phyloP scores from a whole-genome alignment of 2,797 vertebrate genomes.

The Rhinella marina region DNA sequence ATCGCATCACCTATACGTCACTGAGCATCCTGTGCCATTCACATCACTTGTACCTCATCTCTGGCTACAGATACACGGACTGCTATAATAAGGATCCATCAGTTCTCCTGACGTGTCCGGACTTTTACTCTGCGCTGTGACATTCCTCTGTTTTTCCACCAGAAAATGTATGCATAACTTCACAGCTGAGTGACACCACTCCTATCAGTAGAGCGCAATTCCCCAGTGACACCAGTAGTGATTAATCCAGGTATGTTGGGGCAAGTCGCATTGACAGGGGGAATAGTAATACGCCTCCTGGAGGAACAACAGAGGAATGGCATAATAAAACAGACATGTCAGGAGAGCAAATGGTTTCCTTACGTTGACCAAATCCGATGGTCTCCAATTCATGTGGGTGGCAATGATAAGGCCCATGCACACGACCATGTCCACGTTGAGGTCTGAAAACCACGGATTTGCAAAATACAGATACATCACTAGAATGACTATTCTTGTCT shows the following conservation, averaged over 20 bases:
- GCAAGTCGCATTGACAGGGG: neutral
- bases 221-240: no score
- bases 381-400: neutral
- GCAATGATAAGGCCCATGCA: no score
- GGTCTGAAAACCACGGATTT: no score
- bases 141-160: neutral
- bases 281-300: neutral
- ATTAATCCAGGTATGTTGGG: neutral
- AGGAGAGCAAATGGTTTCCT: neutral
- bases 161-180: neutral
- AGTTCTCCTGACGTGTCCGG: neutral
- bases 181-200: neutral
- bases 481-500: no score
- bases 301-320: neutral
- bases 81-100: neutral
- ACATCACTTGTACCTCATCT: neutral
- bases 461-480: no score
- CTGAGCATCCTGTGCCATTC: neutral
- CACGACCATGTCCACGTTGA: no score
- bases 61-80: neutral
- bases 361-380: neutral
- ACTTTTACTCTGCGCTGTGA: neutral
- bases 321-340: neutral
- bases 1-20: neutral
- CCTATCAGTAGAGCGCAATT: no score